These are phyloP conservation scores for Mobula hypostoma DNA, from an alignment of 2,113 vertebrate genomes.

Conservation along the genomic window DNA sequence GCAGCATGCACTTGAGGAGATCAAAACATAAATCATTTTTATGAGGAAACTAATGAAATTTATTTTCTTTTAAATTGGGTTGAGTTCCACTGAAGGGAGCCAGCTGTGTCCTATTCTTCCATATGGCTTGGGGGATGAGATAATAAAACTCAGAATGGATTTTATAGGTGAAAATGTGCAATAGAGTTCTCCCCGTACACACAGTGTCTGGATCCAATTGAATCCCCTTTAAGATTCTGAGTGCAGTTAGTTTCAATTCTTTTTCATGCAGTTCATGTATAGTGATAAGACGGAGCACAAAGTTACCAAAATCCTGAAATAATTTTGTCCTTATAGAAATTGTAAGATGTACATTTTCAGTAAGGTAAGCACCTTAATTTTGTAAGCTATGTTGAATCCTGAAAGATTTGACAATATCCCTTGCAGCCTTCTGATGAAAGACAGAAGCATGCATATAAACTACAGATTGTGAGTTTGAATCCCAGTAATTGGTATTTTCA, in stretches of 20 bases:
- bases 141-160: not conserved
- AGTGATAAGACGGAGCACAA: not conserved
- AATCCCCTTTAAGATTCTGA: not conserved
- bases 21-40: conserved; percentile 2
- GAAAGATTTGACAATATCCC: not conserved
- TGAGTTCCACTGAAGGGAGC: not conserved
- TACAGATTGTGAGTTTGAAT: not conserved
- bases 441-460: not conserved
- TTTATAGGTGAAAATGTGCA: not conserved
- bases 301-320: not conserved
- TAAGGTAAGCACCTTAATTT: not conserved
- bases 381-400: not conserved
- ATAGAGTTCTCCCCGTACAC: not conserved
- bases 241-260: not conserved
- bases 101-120: conserved; percentile 19
- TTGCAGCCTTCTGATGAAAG: not conserved
- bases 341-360: not conserved
- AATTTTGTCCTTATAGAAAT: not conserved
- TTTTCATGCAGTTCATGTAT: not conserved
- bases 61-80: conserved; percentile 19
- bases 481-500: not conserved
- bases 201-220: not conserved
- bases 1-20: not conserved
- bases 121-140: not conserved
- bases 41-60: not conserved